Conservation (phyloP, 1,140 invertebrate genomes). For the Hyphantria cunea region DNA sequence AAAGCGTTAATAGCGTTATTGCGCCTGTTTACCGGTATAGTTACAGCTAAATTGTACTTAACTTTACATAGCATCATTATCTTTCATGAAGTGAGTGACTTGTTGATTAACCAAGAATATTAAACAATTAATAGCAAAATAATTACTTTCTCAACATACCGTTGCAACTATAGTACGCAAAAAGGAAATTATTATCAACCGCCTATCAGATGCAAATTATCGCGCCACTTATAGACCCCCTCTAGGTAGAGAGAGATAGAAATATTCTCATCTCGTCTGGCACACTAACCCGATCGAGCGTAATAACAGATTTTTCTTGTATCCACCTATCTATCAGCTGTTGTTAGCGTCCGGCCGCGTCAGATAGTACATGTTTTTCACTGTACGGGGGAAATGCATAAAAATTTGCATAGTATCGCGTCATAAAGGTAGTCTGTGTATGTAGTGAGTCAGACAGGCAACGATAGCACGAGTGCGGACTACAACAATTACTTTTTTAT, state of each 20-base stretch:
- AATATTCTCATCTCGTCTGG: constrained; percentile 48
- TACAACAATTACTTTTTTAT: constrained; percentile 53
- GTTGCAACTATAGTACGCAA: constrained; percentile 42
- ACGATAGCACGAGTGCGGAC: constrained; percentile 54
- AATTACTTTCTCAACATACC: constrained; percentile 52
- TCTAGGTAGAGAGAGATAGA: constrained; percentile 50
- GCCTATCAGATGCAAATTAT: constrained; percentile 74
- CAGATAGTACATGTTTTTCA: constrained; percentile 38
- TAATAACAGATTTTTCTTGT: constrained; percentile 59
- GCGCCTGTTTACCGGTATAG: constrained; percentile 31
- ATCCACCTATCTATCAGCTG: constrained; percentile 62
- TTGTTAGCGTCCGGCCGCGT: constrained; percentile 44
- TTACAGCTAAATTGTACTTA: constrained; percentile 20
- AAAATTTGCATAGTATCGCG: constrained; percentile 55
- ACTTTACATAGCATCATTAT: constrained; percentile 28
- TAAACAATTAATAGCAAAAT: constrained; percentile 18
- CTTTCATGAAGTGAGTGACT: not conserved
- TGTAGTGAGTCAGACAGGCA: constrained; percentile 52
- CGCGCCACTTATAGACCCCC: constrained; percentile 63
- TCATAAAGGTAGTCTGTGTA: constrained; percentile 34
- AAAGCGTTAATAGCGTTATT: constrained; percentile 59
- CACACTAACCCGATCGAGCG: constrained; percentile 69
- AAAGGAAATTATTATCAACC: constrained; percentile 68
- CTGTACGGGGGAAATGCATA: constrained; percentile 53
- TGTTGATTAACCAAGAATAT: constrained; percentile 5